Base-by-base conservation (phyloP, 2,888 invertebrate genomes). In the Mythimna pallens region DNA sequence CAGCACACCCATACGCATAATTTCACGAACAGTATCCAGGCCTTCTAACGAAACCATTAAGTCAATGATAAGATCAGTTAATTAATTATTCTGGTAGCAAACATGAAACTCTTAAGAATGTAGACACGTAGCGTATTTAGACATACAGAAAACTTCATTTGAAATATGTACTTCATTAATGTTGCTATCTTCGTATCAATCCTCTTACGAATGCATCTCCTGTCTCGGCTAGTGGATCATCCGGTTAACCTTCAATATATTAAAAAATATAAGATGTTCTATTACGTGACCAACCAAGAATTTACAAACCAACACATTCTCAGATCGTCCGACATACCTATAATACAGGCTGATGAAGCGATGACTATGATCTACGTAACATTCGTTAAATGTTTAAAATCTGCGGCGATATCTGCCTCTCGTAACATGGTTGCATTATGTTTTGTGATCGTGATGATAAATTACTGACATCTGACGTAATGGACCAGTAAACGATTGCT, bases 221-320 rank as follows among this genome's bases (percentile, higher is more conserved):
- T 50, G 20, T 25, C 43, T 62, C 40, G 58, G 34, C 40, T 61
- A 52, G 12, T 47, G 40, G 47, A 66, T 62, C 34, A 76, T 65
- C 65, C 54, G 30, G 66, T 69, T 73, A 65, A 73, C 76, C 81
- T 85, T 81, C 74, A 73, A 67, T 50, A 59, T 75, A 70, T 69
- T 75, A 67, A 47, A 79, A 69, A 71, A 71, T 68, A 83, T 69
- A 70, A 62, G 65, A 81, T 86, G 75, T 80, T 58, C 65, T 80
- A 81, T 79, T 82, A 83, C 85, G 84, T 85, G 84, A 80, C 72
- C 66, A 69, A 54, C 68, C 64, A 78, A 82, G 78, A 77, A 82
- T 86, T 80, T 73, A 74, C 43, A n/a, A 58, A 67, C 34, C 22
- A 57, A n/a, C 57, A 50, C 65, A 63, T 58, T 52, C 65, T 65